Base-by-base conservation (phyloP, 2,113 vertebrate genomes). In the Plotosus lineatus region DNA sequence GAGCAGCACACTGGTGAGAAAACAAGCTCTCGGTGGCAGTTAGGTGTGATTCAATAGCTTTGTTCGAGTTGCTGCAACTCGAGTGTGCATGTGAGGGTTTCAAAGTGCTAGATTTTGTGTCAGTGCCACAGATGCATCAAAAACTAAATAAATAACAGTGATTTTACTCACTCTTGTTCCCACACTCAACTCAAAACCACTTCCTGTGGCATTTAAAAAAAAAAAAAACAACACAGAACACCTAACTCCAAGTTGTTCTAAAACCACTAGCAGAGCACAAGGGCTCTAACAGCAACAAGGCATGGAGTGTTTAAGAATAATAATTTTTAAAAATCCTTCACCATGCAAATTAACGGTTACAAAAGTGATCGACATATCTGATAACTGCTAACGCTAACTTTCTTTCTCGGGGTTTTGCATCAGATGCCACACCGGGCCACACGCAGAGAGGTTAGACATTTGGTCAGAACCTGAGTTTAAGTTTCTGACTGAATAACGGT, bases 131-230 rank as follows among this genome's bases (percentile, higher is more conserved):
- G 65, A 63, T 44, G 80, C 40, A 79, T 77, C 82, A 84, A 89
- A 90, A 88, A 61, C 38, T 80, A 87, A n/a, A n/a, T 86, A 12
- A 81, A 69, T 46, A 66, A 65, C 56, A 83, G 31, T 28, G n/a
- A 0, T 58, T 10, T 8, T n/a, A n/a, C 14, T 23, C 14, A n/a
- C 53, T 56, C 53, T 4, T 55, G 6, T 4, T 1, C 36, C 6
- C 11, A 31, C 14, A 21, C 48, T 65, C 31, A 44, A 68, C 23
- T 28, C 4, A 40, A 21, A n/a, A 40, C 26, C 50, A 63, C 81
- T 72, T 82, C 75, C 81, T 61, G 65, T 44, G 10, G 38, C 19
- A n/a, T 48, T n/a, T n/a, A 28, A 12, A 44, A 33, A 48, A 82
- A 40, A 56, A 15, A 1, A 11, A 1, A 58, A 38, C 36, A 26